Conservation (phyloP, 2,888 invertebrate genomes). For the Serripes groenlandicus region DNA sequence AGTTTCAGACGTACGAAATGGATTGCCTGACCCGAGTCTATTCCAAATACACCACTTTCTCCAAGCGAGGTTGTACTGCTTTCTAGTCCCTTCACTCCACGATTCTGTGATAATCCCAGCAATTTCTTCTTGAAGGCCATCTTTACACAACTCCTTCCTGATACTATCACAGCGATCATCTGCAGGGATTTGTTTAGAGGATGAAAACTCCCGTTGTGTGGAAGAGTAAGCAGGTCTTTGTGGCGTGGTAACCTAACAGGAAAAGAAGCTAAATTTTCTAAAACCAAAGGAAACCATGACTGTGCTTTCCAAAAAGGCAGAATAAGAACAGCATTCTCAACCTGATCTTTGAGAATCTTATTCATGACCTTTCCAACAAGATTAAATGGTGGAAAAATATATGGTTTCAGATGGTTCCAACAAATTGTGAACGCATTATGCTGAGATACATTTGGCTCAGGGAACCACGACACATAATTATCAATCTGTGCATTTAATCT, state of each 20-base stretch:
- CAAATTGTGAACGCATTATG: conserved; percentile 39
- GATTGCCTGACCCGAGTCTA: conserved; percentile 7
- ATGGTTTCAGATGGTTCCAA: conserved; percentile 22
- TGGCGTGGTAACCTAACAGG: conserved; percentile 34
- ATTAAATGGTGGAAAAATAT: too few relatives aligned
- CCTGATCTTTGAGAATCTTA: conserved; percentile 35
- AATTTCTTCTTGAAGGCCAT: conserved; percentile 16
- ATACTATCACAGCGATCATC: conserved; percentile 35
- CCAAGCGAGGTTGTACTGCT: conserved; percentile 30
- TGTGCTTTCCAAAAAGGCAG: conserved; percentile 40
- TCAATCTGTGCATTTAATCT: too few relatives aligned
- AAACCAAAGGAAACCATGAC: too few relatives aligned
- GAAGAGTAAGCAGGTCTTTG: conserved; percentile 32
- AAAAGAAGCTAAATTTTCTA: conserved; percentile 27
- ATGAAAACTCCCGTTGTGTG: conserved; percentile 16
- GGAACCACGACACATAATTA: conserved; percentile 26
- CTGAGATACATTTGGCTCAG: too few relatives aligned
- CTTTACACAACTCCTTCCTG: conserved; percentile 28
- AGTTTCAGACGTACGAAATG: conserved; percentile 19
- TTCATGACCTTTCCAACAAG: conserved; percentile 43
- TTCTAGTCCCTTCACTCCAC: conserved; percentile 22
- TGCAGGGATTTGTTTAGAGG: background rate
- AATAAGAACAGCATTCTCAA: conserved; percentile 33
- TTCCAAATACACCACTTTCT: conserved; percentile 34
- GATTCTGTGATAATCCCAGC: conserved; percentile 6